phyloP scores from a whole-genome alignment of 2,888 invertebrate genomes.

The Nomada ruficornis region DNA sequence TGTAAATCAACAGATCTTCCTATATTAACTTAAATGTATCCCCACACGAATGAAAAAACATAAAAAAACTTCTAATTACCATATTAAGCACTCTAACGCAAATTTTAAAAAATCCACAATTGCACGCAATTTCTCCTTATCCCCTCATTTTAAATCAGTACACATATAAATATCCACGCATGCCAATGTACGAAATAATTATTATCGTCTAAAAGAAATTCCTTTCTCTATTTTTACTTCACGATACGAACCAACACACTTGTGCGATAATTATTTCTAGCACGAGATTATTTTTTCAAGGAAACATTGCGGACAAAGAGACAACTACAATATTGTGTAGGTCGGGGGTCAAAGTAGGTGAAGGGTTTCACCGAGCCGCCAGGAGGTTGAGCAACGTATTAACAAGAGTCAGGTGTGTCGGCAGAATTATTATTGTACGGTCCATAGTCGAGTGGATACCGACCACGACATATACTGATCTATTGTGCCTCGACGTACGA shows the following conservation, averaged over 20 bases:
- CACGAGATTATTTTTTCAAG: not conserved
- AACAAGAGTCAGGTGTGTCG: conserved; percentile 71
- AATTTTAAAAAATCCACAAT: not conserved
- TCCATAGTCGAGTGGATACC: conserved; percentile 48
- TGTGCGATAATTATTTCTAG: not conserved
- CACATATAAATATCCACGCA: not conserved
- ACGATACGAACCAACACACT: not conserved
- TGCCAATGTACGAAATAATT: not conserved
- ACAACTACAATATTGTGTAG: conserved; percentile 35
- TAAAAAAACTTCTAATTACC: too few relatives aligned
- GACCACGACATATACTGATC: conserved; percentile 44
- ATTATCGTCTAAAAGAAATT: not conserved
- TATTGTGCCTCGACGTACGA: conserved; percentile 57
- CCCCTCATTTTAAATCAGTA: not conserved
- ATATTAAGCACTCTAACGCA: too few relatives aligned
- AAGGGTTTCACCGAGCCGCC: conserved; percentile 59
- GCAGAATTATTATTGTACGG: conserved; percentile 64
- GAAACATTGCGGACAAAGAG: conserved; percentile 9
- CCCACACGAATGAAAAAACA: too few relatives aligned
- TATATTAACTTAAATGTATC: too few relatives aligned
- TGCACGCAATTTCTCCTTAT: too few relatives aligned
- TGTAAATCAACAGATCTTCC: too few relatives aligned
- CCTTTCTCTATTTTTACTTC: not conserved
- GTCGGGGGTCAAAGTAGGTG: conserved; percentile 65
- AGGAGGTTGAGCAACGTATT: conserved; percentile 68